Evolutionary conservation across 2,888 invertebrate species (phyloP).

Genomic region (Tipula vernalis): DNA sequence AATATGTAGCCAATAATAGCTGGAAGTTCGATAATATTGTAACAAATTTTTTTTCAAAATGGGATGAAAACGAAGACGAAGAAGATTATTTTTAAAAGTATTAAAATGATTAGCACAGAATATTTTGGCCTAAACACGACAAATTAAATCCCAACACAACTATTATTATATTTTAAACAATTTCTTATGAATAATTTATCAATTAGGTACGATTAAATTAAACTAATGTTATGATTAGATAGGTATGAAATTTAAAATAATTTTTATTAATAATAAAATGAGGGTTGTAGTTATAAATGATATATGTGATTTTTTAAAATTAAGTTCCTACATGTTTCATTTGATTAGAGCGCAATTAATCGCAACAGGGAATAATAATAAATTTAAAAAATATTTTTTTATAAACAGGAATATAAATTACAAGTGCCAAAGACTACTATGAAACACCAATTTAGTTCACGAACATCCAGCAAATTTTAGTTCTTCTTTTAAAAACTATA

Average conservation of each 20-base stretch:
- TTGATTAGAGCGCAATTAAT: neutral
- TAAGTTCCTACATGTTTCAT: neutral
- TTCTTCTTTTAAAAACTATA: neutral
- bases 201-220: neutral
- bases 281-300: neutral
- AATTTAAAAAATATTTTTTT: neutral
- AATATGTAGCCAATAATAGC: conserved; percentile 40
- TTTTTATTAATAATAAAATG: neutral
- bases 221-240: neutral
- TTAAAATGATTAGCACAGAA: neutral
- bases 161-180: neutral
- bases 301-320: neutral
- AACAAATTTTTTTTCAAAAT: conserved; percentile 47
- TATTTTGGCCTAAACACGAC: neutral
- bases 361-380: neutral
- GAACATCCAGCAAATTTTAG: neutral
- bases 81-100: conserved; percentile 22
- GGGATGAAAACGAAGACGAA: conserved; percentile 38
- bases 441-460: neutral
- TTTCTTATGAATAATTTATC: neutral
- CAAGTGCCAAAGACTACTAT: neutral
- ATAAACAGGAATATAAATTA: neutral
- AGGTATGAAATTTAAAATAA: neutral
- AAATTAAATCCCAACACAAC: neutral
- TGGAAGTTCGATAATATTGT: conserved; percentile 51